Percentiles rank a stretch among this genome's conserved stretches.
phyloP scores from a whole-genome alignment of 2,888 invertebrate genomes.

The Hirtodrosophila cameraria region DNA sequence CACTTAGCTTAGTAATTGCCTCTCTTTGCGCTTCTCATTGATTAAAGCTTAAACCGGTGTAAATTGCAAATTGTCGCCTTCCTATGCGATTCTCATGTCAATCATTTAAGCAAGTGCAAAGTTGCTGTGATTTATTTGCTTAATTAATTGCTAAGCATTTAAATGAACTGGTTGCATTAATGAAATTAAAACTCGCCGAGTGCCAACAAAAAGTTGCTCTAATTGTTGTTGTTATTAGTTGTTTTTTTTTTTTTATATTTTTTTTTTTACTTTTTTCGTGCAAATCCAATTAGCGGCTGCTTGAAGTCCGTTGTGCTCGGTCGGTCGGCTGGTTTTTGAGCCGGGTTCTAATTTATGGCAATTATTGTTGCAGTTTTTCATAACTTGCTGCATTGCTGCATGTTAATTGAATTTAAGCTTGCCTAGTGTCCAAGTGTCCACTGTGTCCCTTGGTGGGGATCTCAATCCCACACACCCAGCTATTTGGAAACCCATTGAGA shows the following conservation, averaged over 20 bases:
- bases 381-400: conserved; percentile 46
- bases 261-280: conserved; percentile 37
- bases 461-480: conserved; percentile 9
- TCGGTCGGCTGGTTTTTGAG: conserved; percentile 10
- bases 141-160: conserved; percentile 69
- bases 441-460: conserved; percentile 16
- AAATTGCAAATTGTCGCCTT: not conserved
- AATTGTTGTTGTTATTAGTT: conserved; percentile 49
- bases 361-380: conserved; percentile 56
- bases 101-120: conserved; percentile 34
- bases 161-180: conserved; percentile 45
- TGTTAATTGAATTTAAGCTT: conserved; percentile 58
- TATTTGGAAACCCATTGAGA: conserved; percentile 21
- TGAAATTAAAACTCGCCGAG: conserved; percentile 34
- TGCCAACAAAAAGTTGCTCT: conserved; percentile 52
- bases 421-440: conserved; percentile 1
- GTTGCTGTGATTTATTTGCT: conserved; percentile 58
- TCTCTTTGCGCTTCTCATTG: not conserved
- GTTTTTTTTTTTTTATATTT: not conserved
- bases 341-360: conserved; percentile 71
- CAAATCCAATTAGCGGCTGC: conserved; percentile 60
- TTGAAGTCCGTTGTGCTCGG: conserved; percentile 33
- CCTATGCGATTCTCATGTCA: conserved; percentile 19
- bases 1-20: conserved; percentile 4
- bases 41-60: too few species aligned